Evolutionary conservation across 2,888 invertebrate genomes (phyloP).

Genomic region (Athetis lepigone): DNA sequence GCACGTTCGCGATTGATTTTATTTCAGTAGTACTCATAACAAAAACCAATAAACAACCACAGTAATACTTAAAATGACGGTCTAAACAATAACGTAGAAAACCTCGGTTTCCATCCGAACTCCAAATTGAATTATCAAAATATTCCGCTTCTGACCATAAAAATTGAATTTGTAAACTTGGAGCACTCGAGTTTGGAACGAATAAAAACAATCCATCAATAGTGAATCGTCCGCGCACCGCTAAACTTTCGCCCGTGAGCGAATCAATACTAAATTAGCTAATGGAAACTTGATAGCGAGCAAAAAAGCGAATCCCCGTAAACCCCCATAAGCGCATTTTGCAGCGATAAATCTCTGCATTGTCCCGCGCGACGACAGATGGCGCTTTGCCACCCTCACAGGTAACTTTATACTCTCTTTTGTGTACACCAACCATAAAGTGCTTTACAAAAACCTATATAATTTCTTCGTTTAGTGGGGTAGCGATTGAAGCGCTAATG

Average conservation of each 20-base stretch:
- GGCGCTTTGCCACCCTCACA: conserved; percentile 80
- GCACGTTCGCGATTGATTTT: not conserved
- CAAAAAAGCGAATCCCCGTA: conserved; percentile 86
- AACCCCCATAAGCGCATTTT: conserved; percentile 83
- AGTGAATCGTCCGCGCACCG: conserved; percentile 73
- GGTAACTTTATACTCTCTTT: conserved; percentile 82
- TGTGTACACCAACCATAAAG: conserved; percentile 58
- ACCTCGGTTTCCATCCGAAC: conserved; percentile 52
- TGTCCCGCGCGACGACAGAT: conserved; percentile 85
- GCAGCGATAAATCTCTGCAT: conserved; percentile 87
- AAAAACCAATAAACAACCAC: conserved; percentile 3
- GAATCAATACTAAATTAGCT: conserved; percentile 88
- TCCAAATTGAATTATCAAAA: conserved; percentile 76
- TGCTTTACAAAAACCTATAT: conserved; percentile 60
- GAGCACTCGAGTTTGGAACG: conserved; percentile 79
- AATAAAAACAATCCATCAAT: conserved; percentile 89
- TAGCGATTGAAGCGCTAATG: conserved; percentile 63
- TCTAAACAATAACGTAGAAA: conserved; percentile 50
- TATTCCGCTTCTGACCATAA: conserved; percentile 76
- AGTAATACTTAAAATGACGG: conserved; percentile 17
- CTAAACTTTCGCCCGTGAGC: conserved; percentile 79
- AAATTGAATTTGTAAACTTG: conserved; percentile 82
- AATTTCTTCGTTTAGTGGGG: conserved; percentile 11
- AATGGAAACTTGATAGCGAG: conserved; percentile 90
- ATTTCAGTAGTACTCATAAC: not conserved